Percentiles rank a stretch among this genome's conserved stretches.
These are phyloP conservation scores for Psettodes erumei DNA, from an alignment of 2,113 vertebrate genomes.

Conservation along the genomic window DNA sequence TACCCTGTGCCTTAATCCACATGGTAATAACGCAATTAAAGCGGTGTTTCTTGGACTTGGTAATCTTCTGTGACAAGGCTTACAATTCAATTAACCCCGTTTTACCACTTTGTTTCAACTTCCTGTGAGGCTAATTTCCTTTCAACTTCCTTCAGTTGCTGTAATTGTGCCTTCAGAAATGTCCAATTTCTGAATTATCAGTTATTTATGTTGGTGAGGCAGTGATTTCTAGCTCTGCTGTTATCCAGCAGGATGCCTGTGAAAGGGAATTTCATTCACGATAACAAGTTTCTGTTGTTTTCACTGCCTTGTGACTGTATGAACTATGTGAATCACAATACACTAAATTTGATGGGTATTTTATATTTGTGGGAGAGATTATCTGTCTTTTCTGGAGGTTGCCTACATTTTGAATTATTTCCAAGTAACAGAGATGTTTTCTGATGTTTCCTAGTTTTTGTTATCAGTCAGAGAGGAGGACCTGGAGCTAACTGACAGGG, in stretches of 20 bases:
- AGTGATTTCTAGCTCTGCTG: slow-evolving; percentile 55
- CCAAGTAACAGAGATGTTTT: too few species aligned
- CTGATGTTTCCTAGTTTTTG: too few species aligned
- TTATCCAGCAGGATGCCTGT: slow-evolving; percentile 31
- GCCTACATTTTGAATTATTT: too few species aligned
- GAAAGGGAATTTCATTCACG: slow-evolving; percentile 40
- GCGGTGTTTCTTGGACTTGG: slow-evolving; percentile 78
- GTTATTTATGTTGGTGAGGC: slow-evolving; percentile 71
- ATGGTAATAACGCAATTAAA: slow-evolving; percentile 84
- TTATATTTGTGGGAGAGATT: too few species aligned
- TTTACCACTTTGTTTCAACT: slow-evolving; percentile 86
- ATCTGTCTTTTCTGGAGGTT: too few species aligned
- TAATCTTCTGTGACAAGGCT: slow-evolving; percentile 85
- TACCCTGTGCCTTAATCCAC: slow-evolving; percentile 81
- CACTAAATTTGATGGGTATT: too few species aligned
- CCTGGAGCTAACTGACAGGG: too few species aligned
- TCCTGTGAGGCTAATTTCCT: slow-evolving; percentile 80
- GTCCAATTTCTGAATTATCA: slow-evolving; percentile 70
- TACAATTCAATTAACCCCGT: slow-evolving; percentile 86
- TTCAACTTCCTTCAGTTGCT: slow-evolving; percentile 75
- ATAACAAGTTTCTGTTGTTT: too few species aligned
- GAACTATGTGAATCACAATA: too few species aligned
- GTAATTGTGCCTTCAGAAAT: slow-evolving; percentile 75
- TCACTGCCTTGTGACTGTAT: too few species aligned
- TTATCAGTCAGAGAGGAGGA: too few species aligned